phyloP scores from a whole-genome alignment of 2,113 vertebrate genomes.

The Arizona elegans region DNA sequence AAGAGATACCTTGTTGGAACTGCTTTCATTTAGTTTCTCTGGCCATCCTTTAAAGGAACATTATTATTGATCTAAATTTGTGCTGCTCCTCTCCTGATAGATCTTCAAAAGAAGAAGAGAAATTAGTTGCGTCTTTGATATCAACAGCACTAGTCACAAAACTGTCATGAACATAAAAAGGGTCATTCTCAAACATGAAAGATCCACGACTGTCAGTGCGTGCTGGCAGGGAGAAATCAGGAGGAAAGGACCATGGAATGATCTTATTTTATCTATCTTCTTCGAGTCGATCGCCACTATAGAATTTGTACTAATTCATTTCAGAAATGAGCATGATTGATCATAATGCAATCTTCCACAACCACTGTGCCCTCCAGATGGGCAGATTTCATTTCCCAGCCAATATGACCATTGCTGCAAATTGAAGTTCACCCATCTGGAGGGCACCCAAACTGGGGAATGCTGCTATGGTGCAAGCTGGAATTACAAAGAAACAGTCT shows the following conservation, averaged over 20 bases:
- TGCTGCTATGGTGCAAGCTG: not conserved
- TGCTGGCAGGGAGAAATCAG: not conserved
- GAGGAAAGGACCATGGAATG: not conserved
- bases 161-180: slow-evolving; percentile 49
- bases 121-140: slow-evolving; percentile 43
- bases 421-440: not conserved
- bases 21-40: slow-evolving; percentile 24
- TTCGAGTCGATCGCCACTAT: not conserved
- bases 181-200: slow-evolving; percentile 25
- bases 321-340: not conserved
- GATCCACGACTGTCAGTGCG: slow-evolving; percentile 42
- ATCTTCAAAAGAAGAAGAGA: slow-evolving; percentile 49
- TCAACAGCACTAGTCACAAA: slow-evolving; percentile 47
- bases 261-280: not conserved
- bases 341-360: not conserved
- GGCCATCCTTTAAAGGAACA: not conserved
- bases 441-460: not conserved
- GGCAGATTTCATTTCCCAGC: not conserved
- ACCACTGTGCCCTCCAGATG: not conserved
- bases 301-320: not conserved
- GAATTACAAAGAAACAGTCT: not conserved
- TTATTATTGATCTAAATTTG: not conserved
- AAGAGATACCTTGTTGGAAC: not conserved
- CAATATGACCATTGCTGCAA: not conserved
- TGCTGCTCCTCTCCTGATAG: not conserved